Evolutionary conservation across 2,797 vertebrate genomes (phyloP).

Genomic region (Bovichtus diacanthus): DNA sequence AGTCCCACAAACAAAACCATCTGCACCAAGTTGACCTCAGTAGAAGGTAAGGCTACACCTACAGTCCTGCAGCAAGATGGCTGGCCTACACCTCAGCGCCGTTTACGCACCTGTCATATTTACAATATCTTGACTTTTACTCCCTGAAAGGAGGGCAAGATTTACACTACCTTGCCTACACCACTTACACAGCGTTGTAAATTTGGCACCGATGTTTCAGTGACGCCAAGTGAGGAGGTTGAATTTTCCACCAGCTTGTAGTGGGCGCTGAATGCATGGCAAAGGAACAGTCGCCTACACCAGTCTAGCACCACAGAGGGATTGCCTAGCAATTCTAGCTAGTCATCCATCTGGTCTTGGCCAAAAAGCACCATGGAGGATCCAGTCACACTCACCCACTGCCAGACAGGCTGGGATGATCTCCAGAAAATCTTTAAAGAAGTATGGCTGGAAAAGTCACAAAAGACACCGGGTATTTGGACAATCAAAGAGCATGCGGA

Average conservation of each 20-base stretch:
- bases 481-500: conserved; percentile 53
- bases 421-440: conserved; percentile 71
- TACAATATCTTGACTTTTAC: conserved; percentile 66
- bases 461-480: conserved; percentile 53
- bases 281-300: conserved; percentile 78
- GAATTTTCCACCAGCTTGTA: conserved; percentile 58
- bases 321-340: conserved; percentile 71
- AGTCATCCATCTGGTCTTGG: conserved; percentile 78
- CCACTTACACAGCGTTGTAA: conserved; percentile 30
- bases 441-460: conserved; percentile 70
- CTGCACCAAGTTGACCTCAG: conserved; percentile 58
- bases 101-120: conserved; percentile 62
- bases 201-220: conserved; percentile 58
- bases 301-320: conserved; percentile 82
- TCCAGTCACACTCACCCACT: conserved; percentile 59
- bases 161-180: conserved; percentile 37
- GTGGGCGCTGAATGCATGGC: conserved; percentile 66
- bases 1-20: conserved; percentile 45
- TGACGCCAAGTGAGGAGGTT: conserved; percentile 32
- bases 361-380: conserved; percentile 78
- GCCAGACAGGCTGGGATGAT: conserved; percentile 66
- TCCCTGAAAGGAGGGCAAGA: conserved; percentile 25
- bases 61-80: conserved; percentile 38
- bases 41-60: conserved; percentile 54
- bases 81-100: conserved; percentile 51